Conservation (phyloP, 2,113 vertebrate species). For the Vanacampus margaritifer region DNA sequence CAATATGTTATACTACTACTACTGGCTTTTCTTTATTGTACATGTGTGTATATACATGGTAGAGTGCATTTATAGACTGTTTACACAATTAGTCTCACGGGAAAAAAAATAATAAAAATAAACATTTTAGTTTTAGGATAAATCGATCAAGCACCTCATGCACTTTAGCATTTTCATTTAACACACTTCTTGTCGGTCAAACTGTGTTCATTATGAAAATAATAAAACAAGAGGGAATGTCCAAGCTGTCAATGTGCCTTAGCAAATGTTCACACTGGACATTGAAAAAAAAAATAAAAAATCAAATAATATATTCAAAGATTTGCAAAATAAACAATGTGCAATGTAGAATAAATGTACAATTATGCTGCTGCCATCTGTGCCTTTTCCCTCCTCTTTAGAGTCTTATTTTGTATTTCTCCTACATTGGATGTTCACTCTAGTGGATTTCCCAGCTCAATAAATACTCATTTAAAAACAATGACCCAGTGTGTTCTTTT, state of each 20-base stretch:
- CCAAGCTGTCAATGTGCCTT: constrained; percentile 72
- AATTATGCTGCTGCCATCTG: constrained; percentile 71
- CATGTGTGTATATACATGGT: constrained; percentile 55
- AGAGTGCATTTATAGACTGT: constrained; percentile 49
- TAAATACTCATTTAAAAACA: neutral
- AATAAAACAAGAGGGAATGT: neutral
- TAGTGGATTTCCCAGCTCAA: constrained; percentile 2
- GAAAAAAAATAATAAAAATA: constrained; percentile 17
- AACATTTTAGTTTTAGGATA: constrained; percentile 24
- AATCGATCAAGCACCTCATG: constrained; percentile 54
- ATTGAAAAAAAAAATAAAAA: constrained; percentile 51
- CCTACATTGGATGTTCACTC: constrained; percentile 36
- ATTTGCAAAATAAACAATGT: constrained; percentile 59
- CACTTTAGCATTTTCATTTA: constrained; percentile 58
- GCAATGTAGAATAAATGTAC: constrained; percentile 28
- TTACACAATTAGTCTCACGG: constrained; percentile 48
- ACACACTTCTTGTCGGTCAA: constrained; percentile 31
- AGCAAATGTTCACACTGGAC: constrained; percentile 34
- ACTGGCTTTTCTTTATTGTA: constrained; percentile 52
- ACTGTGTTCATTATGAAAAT: constrained; percentile 15
- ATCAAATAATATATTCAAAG: constrained; percentile 54
- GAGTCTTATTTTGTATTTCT: constrained; percentile 69
- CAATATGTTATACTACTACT: constrained; percentile 27
- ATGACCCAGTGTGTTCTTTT: neutral
- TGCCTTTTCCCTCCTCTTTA: constrained; percentile 65